These are phyloP conservation scores for Cecropterus lyciades DNA, from an alignment of 1,140 invertebrate species.

Conservation along the genomic window DNA sequence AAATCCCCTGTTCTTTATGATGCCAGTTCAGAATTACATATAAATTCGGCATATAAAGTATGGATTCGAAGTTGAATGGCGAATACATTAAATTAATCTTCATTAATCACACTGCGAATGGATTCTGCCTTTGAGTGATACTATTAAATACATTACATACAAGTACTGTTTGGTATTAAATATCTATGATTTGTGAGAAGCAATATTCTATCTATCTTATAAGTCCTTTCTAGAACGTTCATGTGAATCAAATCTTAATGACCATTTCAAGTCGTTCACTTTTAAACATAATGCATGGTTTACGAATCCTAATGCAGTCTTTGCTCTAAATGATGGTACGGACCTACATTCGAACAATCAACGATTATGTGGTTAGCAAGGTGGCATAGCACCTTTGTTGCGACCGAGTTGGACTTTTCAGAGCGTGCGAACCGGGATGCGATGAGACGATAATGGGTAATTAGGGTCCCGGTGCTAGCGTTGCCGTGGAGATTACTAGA, in stretches of 20 bases:
- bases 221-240: too few relatives aligned
- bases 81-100: too few relatives aligned
- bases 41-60: too few relatives aligned
- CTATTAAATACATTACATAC: too few relatives aligned
- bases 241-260: background rate
- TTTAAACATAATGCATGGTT: background rate
- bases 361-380: conserved; percentile 22
- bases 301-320: background rate
- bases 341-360: conserved; percentile 32
- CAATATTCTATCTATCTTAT: too few relatives aligned
- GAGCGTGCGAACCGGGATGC: conserved; percentile 47
- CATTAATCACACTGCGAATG: too few relatives aligned
- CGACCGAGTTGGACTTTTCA: conserved; percentile 38
- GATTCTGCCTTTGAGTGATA: too few relatives aligned
- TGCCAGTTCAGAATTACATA: too few relatives aligned
- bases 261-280: background rate
- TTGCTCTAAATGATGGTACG: conserved; percentile 19
- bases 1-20: too few relatives aligned
- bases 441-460: conserved; percentile 23
- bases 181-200: too few relatives aligned
- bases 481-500: background rate
- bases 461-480: conserved; percentile 19
- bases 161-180: too few relatives aligned
- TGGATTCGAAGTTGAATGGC: too few relatives aligned
- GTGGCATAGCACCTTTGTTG: conserved; percentile 35